Conservation (phyloP, 2,113 vertebrate genomes). For the Hymenochirus boettgeri region DNA sequence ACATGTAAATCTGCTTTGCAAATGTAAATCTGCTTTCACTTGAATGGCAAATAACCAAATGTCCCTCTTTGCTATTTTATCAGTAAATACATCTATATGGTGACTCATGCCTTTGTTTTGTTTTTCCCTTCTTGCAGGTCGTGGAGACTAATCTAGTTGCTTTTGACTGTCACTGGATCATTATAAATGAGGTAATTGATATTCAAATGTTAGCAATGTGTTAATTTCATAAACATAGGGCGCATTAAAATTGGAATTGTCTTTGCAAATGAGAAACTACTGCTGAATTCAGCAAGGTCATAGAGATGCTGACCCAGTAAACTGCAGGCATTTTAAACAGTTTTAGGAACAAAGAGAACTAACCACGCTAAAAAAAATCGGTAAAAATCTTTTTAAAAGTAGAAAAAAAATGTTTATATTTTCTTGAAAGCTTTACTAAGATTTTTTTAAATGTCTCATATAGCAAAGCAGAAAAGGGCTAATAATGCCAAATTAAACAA, state of each 20-base stretch:
- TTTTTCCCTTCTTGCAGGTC: constrained; percentile 78
- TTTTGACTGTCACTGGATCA: constrained; percentile 99
- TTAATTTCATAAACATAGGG: constrained; percentile 33
- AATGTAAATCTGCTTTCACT: no score
- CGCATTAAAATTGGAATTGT: constrained; percentile 41
- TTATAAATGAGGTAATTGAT: constrained; percentile 93
- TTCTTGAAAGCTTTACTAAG: no score
- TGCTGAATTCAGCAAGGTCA: constrained; percentile 39
- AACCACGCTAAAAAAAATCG: no score
- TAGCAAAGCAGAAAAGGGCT: no score
- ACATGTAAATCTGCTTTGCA: no score
- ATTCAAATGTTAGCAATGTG: constrained; percentile 36
- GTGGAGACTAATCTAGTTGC: constrained; percentile 98
- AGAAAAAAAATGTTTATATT: no score
- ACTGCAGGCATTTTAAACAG: no score
- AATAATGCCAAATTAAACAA: no score
- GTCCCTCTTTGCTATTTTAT: constrained; percentile 41
- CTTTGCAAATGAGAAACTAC: constrained; percentile 49
- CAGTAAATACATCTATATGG: constrained; percentile 25
- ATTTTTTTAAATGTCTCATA: no score
- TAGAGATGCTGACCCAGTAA: constrained; percentile 41
- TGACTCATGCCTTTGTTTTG: constrained; percentile 55
- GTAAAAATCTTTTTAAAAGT: no score
- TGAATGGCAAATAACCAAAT: constrained; percentile 42
- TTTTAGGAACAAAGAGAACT: no score